Evolutionary conservation across 2,888 invertebrate genomes (phyloP), one percentile per base, ranked within the genome.

Genomic region (Nasonia oneida): DNA sequence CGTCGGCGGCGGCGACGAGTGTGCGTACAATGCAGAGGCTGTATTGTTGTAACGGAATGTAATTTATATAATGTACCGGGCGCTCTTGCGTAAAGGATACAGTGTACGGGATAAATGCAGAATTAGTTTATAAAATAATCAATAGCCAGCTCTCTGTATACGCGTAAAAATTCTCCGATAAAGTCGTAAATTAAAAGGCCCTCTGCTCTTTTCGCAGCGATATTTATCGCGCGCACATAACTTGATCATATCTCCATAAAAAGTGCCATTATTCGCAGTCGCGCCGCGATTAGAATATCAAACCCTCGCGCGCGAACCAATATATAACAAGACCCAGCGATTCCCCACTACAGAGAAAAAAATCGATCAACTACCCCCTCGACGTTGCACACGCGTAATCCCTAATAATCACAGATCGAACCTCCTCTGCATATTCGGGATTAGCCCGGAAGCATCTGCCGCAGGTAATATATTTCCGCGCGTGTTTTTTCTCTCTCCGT

Each of bases 211-310:
- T 23, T 29, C 12, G 33, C 14, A 67, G 10, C 3, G 2, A 67
- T 67, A 67, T 67, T 67, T 67, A 67, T 67, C 12, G 67, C 67
- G 23, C 15, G 14, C 67, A 23, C 8, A 67, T 33, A 76, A 53
- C 50, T 57, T 12, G 33, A 37, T 76, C 57, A 37, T 39, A n/a
- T 50, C 10, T 57, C 12, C 76, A 76, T 37, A 37, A 76, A 76
- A 75, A 61, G 37, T 47, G 33, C 53, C 67, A 67, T 67, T 67
- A 67, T 33, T 33, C 61, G 18, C 8, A 23, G 61, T 6, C 18
- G 4, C 78, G 8, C 6, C n/a, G 23, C n/a, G 3, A 57, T 67
- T 64, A 71, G n/a, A 84, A 81, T 80, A 76, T 84, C 57, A 81
- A 81, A 57, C 70, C 23, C 39, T 12, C 29, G 39, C 37, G 2